These are phyloP conservation scores for Beaufortia kweichowensis DNA, from an alignment of 2,113 vertebrate genomes.

Conservation along the genomic window DNA sequence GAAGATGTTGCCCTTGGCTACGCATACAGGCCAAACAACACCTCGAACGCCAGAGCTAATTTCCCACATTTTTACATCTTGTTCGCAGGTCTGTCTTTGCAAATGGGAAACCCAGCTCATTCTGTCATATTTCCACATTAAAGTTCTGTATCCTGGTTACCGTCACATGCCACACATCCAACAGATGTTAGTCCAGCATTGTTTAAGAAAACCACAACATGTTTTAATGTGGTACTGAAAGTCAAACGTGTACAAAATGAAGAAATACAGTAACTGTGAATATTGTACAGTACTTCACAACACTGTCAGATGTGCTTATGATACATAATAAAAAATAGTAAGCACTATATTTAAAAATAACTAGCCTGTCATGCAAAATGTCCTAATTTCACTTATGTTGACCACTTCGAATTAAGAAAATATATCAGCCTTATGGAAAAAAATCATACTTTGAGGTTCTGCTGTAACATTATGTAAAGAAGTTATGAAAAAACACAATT, in stretches of 20 bases:
- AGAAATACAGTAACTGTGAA: neutral
- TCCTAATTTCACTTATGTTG: no score
- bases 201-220: slow-evolving; percentile 7
- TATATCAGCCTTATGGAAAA: no score
- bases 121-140: slow-evolving; percentile 1
- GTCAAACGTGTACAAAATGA: neutral
- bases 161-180: neutral
- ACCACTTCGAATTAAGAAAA: no score
- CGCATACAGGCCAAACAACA: neutral
- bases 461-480: no score
- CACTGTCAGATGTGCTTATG: neutral
- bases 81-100: neutral
- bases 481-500: no score
- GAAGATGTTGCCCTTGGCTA: neutral
- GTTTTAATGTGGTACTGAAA: neutral
- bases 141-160: neutral
- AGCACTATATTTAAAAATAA: neutral
- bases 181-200: neutral
- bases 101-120: neutral
- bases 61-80: neutral
- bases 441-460: no score
- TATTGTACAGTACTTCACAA: no score
- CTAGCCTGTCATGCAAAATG: no score
- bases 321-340: neutral
- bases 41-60: neutral